Evolutionary conservation across 2,113 vertebrate species (phyloP).

Genomic region (Nothoprocta perdicaria): DNA sequence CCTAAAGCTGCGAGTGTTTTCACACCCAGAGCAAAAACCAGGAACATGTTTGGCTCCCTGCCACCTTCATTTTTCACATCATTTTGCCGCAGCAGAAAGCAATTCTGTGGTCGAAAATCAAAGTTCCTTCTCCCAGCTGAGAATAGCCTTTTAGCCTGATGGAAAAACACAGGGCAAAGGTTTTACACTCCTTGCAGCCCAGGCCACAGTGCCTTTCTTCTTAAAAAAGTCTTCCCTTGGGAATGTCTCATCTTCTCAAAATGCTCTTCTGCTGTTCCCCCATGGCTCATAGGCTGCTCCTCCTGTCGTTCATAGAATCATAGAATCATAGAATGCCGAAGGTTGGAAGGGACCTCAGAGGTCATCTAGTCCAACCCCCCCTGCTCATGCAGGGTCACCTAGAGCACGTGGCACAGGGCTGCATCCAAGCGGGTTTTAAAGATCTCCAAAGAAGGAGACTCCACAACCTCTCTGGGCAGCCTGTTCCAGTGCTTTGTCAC

Average conservation of each 20-base stretch:
- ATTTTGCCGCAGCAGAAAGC: conserved; percentile 26
- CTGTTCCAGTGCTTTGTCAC: too few species aligned
- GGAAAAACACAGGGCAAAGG: neutral
- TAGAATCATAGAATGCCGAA: too few species aligned
- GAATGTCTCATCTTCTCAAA: neutral
- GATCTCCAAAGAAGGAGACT: too few species aligned
- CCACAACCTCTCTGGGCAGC: too few species aligned
- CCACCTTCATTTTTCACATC: conserved; percentile 31
- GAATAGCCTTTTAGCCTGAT: conserved; percentile 5
- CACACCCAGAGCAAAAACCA: conserved; percentile 36
- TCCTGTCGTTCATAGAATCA: neutral
- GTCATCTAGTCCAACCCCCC: too few species aligned
- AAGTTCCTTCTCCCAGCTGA: conserved; percentile 24
- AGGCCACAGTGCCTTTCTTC: neutral
- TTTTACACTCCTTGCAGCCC: neutral
- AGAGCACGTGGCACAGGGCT: too few species aligned
- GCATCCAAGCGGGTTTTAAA: too few species aligned
- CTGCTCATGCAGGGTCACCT: too few species aligned
- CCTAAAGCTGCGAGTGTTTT: conserved; percentile 45
- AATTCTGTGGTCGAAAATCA: conserved; percentile 46
- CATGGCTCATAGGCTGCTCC: neutral
- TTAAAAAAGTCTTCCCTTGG: neutral
- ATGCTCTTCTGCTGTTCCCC: neutral
- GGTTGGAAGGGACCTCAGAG: too few species aligned
- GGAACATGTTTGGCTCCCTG: conserved; percentile 19